phyloP scores from a whole-genome alignment of 2,888 invertebrate species.

The Rhagium mordax region DNA sequence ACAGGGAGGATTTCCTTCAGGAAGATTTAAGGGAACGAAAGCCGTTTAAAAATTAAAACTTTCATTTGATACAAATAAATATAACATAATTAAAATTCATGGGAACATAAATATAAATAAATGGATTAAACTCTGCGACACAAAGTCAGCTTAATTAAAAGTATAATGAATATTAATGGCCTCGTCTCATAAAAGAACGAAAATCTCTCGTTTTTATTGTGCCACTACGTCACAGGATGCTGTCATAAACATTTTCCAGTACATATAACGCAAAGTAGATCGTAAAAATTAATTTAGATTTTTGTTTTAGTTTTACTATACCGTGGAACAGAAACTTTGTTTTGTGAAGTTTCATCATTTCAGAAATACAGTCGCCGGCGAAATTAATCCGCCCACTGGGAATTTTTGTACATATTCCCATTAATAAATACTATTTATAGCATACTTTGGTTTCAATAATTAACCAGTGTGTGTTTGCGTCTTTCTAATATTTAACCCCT shows the following conservation, averaged over 20 bases:
- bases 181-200: conserved; percentile 57
- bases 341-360: background rate
- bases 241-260: conserved; percentile 30
- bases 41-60: conserved; percentile 31
- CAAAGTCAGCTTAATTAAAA: conserved; percentile 65
- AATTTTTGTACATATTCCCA: too few species aligned
- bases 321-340: too few species aligned
- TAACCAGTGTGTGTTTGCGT: too few species aligned
- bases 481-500: too few species aligned
- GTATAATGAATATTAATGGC: conserved; percentile 65
- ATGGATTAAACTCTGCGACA: conserved; percentile 64
- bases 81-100: conserved; percentile 64
- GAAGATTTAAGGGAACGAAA: conserved; percentile 15
- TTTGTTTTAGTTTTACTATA: conserved; percentile 7
- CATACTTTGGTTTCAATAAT: too few species aligned
- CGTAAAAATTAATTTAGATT: conserved; percentile 12
- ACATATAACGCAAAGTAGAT: background rate
- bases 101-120: conserved; percentile 66
- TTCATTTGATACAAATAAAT: conserved; percentile 45
- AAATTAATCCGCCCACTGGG: too few species aligned
- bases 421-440: too few species aligned
- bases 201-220: conserved; percentile 54
- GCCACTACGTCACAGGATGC: conserved; percentile 34
- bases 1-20: background rate
- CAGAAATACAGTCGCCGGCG: too few species aligned